phyloP scores from a whole-genome alignment of 2,113 vertebrate species.

The Cygnus atratus region DNA sequence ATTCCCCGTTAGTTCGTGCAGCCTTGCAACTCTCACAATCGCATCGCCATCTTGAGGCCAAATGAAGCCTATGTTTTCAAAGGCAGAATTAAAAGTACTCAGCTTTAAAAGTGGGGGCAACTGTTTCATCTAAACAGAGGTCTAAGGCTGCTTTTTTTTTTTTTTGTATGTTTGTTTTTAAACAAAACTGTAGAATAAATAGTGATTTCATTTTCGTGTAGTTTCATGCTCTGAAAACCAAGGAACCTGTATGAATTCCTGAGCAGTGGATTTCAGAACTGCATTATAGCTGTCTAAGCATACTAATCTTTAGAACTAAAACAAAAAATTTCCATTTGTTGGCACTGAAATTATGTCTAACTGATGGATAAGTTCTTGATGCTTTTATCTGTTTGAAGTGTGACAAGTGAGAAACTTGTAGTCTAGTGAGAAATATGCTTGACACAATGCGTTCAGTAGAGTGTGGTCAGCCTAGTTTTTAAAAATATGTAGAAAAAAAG shows the following conservation, averaged over 20 bases:
- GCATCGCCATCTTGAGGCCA: conserved; percentile 47
- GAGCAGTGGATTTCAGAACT: not conserved
- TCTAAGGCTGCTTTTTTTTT: not conserved
- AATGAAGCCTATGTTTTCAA: not conserved
- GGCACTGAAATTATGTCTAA: not conserved
- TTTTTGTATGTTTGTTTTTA: too few species aligned
- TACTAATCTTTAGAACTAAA: not conserved
- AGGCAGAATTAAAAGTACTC: not conserved
- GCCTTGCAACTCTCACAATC: not conserved
- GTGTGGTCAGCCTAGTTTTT: not conserved
- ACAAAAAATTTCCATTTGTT: not conserved
- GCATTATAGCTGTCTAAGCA: not conserved
- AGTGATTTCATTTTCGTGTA: not conserved
- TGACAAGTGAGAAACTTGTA: not conserved
- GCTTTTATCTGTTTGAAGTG: not conserved
- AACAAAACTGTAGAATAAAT: not conserved
- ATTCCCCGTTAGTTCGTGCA: not conserved
- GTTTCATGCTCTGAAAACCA: not conserved
- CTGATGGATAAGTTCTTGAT: not conserved
- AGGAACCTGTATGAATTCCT: not conserved
- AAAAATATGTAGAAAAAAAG: not conserved
- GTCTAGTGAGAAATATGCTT: not conserved
- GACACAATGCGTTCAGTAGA: fast-evolving
- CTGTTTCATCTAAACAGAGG: not conserved
- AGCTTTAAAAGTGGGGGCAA: not conserved